phyloP scores from a whole-genome alignment of 2,113 vertebrate species.

The Okapia johnstoni region DNA sequence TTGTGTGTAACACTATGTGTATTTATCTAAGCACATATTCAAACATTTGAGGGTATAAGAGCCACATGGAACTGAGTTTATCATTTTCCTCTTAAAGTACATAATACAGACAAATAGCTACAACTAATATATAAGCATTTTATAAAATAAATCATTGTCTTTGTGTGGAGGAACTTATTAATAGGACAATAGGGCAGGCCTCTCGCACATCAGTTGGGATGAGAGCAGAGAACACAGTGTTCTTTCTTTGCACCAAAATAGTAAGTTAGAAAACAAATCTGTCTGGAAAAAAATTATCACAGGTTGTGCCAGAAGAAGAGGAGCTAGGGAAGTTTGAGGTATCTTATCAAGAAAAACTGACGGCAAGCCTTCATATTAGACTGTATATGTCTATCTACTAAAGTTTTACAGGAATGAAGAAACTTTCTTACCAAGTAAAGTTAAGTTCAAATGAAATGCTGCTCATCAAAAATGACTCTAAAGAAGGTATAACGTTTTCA shows the following conservation, averaged over 20 bases:
- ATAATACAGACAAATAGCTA: neutral
- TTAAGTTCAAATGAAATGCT: constrained; percentile 30
- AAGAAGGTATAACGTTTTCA: constrained; percentile 4
- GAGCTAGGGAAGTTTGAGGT: neutral
- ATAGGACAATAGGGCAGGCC: neutral
- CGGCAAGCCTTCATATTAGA: neutral
- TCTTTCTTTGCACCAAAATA: constrained; percentile 7
- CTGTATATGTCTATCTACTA: neutral
- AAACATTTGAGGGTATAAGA: neutral
- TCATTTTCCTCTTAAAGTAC: neutral
- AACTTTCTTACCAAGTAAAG: constrained; percentile 2
- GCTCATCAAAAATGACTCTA: constrained; percentile 7
- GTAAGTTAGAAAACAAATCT: neutral
- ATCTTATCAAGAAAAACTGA: constrained; percentile 20
- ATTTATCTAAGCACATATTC: neutral
- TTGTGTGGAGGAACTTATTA: neutral
- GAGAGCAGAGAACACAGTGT: neutral
- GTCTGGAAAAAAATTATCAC: constrained; percentile 9
- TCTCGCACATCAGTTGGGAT: neutral
- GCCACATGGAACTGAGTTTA: neutral
- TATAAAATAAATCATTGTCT: constrained; percentile 19
- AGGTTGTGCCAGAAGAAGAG: neutral
- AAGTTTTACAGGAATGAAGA: neutral
- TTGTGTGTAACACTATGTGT: neutral
- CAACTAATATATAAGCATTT: neutral